Evolutionary conservation across 2,113 vertebrate species (phyloP), one percentile per base, ranked within the genome.

Genomic region (Equus quagga): DNA sequence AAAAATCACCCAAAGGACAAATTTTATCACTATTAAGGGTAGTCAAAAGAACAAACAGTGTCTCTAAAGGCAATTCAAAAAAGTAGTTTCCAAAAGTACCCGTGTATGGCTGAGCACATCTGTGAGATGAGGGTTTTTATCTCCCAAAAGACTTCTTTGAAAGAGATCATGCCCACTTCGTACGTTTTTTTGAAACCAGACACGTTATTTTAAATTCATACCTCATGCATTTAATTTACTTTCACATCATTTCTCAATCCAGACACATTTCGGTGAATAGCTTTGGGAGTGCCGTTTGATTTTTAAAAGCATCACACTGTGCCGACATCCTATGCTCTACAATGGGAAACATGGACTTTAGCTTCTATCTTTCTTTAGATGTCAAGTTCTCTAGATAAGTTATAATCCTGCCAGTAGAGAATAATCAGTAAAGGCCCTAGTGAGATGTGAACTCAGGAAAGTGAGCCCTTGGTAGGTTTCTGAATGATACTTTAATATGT

Each of bases 281-380:
- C 44, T 89, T 72, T 86, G 56, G 60, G 82, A 89, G 26, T 11
- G 0, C 8, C 17, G 44, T 75, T 94, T 86, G 70, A 64, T 64
- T 83, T 92, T 93, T 69, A 49, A 86, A 89, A 95, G 73, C 14
- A 46, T 85, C 36, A 4, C 36, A 21, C 12, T 28, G 2, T 56
- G 44, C 33, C 44, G 70, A 26, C 11, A 64, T 46, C 89, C 41
- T 89, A 5, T 10, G 33, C 31, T 89, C 8, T 73, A 19, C 49
- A 64, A 8, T 8, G 41, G 44, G 28, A 96, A 93, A 72, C 26
- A 11, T 49, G 56, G 15, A 85, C 41, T 56, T 86, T 36, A 60
- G n/a, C 23, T 69, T 64, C 85, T 96, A 9, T n/a, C 23, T 89
- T 89, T 95, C 60, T 92, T 93, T 82, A 72, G 78, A 81, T 89